Evolutionary conservation across 2,113 vertebrate genomes (phyloP).

Genomic region (Calypte anna): DNA sequence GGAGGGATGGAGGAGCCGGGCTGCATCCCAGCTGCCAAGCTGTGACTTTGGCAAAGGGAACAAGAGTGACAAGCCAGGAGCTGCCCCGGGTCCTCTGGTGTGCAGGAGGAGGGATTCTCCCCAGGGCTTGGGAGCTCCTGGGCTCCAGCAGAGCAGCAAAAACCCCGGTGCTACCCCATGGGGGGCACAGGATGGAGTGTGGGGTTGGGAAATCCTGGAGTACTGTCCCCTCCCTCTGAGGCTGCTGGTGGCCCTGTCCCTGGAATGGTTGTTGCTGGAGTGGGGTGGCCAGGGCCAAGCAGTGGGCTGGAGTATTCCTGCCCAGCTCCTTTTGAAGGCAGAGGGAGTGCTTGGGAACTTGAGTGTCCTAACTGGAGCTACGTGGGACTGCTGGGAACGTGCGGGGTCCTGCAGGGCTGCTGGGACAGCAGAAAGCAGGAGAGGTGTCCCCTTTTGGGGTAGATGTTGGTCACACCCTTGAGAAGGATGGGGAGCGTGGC

Average conservation of each 20-base stretch:
- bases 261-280: accelerated
- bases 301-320: constrained; percentile 33
- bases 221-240: too few relatives aligned
- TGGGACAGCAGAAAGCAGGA: not conserved
- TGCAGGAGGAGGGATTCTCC: not conserved
- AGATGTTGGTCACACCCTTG: accelerated
- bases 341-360: constrained; percentile 47
- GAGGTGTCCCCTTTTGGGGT: not conserved
- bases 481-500: not conserved
- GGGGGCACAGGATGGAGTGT: accelerated
- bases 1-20: not conserved
- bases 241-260: not conserved
- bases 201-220: not conserved
- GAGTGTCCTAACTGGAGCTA: not conserved
- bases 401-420: not conserved
- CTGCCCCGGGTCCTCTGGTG: not conserved
- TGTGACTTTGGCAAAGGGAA: not conserved
- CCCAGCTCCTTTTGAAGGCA: constrained; percentile 10
- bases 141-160: not conserved
- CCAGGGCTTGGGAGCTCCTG: not conserved
- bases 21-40: not conserved
- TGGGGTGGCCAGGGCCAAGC: not conserved
- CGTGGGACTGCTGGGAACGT: not conserved
- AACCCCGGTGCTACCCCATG: too few relatives aligned
- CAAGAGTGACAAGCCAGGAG: not conserved